Percentiles rank a stretch among this genome's conserved stretches.
Evolutionary conservation across 1,140 invertebrate species (phyloP).

Genomic region (Mizuhopecten yessoensis): DNA sequence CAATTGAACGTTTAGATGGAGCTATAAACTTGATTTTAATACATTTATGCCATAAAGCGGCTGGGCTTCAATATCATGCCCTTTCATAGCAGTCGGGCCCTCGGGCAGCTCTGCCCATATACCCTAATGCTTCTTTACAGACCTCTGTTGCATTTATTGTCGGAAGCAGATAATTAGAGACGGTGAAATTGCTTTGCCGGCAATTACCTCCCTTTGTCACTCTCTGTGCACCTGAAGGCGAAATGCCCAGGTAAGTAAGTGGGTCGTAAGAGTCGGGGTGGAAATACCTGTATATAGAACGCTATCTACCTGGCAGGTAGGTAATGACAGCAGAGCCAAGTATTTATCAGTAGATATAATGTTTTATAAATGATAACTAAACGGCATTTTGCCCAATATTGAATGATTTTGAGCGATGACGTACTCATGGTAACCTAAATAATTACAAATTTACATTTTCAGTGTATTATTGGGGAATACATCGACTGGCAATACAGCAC

Average conservation of each 20-base stretch:
- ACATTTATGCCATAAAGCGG: slow-evolving; percentile 27
- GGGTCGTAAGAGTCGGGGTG: background rate
- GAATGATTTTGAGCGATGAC: background rate
- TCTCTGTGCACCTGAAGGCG: background rate
- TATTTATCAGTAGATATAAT: background rate
- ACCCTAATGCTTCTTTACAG: background rate
- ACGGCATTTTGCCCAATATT: background rate
- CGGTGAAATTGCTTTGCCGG: slow-evolving; percentile 4
- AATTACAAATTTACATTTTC: background rate
- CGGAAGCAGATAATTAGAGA: slow-evolving; percentile 38
- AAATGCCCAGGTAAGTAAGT: background rate
- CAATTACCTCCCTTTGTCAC: slow-evolving; percentile 21
- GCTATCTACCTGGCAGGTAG: background rate
- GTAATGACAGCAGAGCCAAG: background rate
- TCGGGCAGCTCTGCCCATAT: background rate
- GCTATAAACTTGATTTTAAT: slow-evolving; percentile 26
- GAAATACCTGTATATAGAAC: background rate
- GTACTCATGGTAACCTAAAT: background rate
- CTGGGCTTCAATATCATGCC: slow-evolving; percentile 10
- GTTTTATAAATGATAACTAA: background rate
- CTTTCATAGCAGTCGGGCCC: background rate
- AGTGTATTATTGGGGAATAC: background rate
- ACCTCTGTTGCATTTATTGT: background rate
- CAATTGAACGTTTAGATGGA: background rate
- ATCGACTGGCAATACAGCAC: background rate